Evolutionary conservation across 2,797 vertebrate species (phyloP).

Genomic region (Sphaeramia orbicularis): DNA sequence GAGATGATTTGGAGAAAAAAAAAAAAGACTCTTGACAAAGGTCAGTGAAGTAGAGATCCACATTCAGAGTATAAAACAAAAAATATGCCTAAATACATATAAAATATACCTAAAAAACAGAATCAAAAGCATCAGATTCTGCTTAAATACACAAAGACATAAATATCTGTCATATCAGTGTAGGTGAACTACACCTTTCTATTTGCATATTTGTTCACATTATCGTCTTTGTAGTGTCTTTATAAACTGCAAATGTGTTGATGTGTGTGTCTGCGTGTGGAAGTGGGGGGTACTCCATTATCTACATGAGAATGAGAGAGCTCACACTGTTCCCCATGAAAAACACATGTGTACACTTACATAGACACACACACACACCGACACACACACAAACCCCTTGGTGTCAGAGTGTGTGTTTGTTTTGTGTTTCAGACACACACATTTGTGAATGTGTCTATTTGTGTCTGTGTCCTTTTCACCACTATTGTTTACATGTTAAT

Average conservation of each 20-base stretch:
- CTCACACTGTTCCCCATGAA: slow-evolving; percentile 31
- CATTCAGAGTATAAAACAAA: slow-evolving; percentile 7
- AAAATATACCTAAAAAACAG: background rate
- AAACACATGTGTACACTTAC: background rate
- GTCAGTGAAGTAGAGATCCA: slow-evolving; percentile 8
- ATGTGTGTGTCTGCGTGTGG: slow-evolving; percentile 7
- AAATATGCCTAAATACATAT: background rate
- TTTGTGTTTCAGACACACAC: slow-evolving; percentile 24
- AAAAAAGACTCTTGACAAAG: slow-evolving; percentile 26
- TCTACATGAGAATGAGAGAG: slow-evolving; percentile 51
- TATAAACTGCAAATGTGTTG: slow-evolving; percentile 27
- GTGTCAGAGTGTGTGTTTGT: background rate
- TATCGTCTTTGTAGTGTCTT: slow-evolving; percentile 6
- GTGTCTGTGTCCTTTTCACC: slow-evolving; percentile 42
- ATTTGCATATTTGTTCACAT: background rate
- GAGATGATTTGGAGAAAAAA: slow-evolving; percentile 25
- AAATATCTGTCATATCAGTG: too few relatives aligned
- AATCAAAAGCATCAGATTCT: background rate
- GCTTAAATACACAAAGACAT: too few relatives aligned
- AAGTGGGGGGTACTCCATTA: slow-evolving; percentile 27
- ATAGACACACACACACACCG: background rate
- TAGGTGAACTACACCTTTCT: slow-evolving; percentile 29
- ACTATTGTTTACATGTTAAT: slow-evolving; percentile 76
- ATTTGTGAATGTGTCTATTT: slow-evolving; percentile 14
- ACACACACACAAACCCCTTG: slow-evolving; percentile 5